These are phyloP conservation scores for Drosophila leontia DNA, from an alignment of 1,140 invertebrate species.

Conservation along the genomic window DNA sequence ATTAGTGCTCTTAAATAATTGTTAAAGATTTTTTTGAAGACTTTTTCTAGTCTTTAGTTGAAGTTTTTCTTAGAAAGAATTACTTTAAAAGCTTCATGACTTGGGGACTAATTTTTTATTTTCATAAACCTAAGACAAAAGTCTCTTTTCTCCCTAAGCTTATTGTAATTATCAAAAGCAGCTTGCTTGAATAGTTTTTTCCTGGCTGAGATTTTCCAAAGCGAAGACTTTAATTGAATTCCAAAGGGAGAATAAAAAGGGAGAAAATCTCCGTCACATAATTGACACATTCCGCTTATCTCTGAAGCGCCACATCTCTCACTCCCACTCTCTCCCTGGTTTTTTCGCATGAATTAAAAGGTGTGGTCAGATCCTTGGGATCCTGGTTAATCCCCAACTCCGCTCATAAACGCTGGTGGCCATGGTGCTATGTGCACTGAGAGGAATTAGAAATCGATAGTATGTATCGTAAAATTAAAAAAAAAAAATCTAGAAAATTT, in stretches of 20 bases:
- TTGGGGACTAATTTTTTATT: background rate
- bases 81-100: too few relatives aligned
- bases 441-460: too few relatives aligned
- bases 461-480: too few relatives aligned
- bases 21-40: too few relatives aligned
- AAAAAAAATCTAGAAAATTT: too few relatives aligned
- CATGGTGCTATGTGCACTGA: constrained; percentile 5
- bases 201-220: background rate
- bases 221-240: constrained; percentile 15
- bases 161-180: constrained; percentile 19
- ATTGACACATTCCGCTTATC: constrained; percentile 28
- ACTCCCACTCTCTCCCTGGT: too few relatives aligned
- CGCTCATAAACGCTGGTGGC: constrained; percentile 22
- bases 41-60: too few relatives aligned
- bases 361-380: constrained; percentile 23
- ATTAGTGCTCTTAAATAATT: background rate
- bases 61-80: background rate
- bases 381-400: constrained; percentile 7
- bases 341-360: constrained; percentile 16
- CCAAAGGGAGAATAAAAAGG: background rate
- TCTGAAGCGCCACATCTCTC: background rate
- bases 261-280: constrained; percentile 22
- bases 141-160: background rate
- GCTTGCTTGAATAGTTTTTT: constrained; percentile 20
- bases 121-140: background rate